Evolutionary conservation across 1,140 invertebrate species (phyloP), one percentile per base, ranked within the genome.

Genomic region (Lepidostoma basale): DNA sequence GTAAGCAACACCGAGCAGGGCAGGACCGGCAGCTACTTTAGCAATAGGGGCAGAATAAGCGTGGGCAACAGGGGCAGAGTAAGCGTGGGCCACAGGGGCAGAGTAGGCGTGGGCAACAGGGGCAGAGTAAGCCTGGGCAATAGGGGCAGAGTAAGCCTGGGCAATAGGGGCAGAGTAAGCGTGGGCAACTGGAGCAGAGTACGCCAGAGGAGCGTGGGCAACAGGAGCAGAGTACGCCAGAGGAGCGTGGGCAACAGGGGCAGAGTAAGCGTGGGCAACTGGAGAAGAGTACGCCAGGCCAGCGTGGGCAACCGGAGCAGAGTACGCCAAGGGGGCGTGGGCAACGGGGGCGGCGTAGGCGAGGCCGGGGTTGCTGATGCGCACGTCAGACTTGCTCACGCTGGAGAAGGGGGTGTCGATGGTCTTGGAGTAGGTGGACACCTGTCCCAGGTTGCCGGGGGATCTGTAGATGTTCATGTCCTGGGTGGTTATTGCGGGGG

Each of bases 401-500:
- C 86, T 89, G 20, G 88, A 89, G 81, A 86, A 90, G 2, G 89
- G 88, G 1, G 88, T 89, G 70, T 88, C 85, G 54, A 90, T 84
- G 44, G 86, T 84, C 73, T 88, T 89, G 0, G 83, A 83, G 72
- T 88, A 86, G 26, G 85, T 86, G 1, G 88, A 87, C 18, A 89
- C 81, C 76, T 84, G 82, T 16, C 85, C 86, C 20, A 89, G 76
- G 75, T 89, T 89, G 60, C 86, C 88, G 0, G 81, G 82, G 67
- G 84, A 86, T 22, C 88, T 78, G 20, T 86, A 75, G 40, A 87
- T 88, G 75, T 90, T 89, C 45, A 85, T 83, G 3, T 85, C 84
- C 60, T 87, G 86, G 0, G 85, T 81, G 23, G 86, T 85, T 30
- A 88, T 76, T 0, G 88, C 84, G 2, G 85, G 84, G n/a, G 83